Evolutionary conservation across 2,888 invertebrate genomes (phyloP).

Genomic region (Elysia crispata): DNA sequence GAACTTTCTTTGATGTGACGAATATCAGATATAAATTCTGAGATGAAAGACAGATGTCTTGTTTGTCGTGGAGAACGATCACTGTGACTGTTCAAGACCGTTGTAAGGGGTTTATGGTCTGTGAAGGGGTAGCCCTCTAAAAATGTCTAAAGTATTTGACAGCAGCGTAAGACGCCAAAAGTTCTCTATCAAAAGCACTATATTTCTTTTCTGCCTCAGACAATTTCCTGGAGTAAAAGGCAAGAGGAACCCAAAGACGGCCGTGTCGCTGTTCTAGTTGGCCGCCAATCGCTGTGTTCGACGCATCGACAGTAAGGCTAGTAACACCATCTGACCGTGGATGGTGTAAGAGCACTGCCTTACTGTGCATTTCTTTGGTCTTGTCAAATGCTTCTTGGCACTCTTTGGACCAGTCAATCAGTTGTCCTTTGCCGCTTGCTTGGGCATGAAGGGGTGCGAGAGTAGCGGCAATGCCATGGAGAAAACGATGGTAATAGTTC

Average conservation of each 20-base stretch:
- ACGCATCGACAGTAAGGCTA: conserved; percentile 42
- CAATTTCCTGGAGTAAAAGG: conserved; percentile 42
- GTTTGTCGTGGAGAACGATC: conserved; percentile 43
- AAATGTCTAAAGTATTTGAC: conserved; percentile 42
- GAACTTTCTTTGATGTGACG: conserved; percentile 41
- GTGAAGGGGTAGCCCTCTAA: no score
- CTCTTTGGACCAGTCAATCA: conserved; percentile 30
- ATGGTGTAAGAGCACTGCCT: conserved; percentile 33
- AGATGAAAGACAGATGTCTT: conserved; percentile 32
- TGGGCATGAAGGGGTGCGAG: conserved; percentile 40
- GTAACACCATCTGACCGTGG: conserved; percentile 29
- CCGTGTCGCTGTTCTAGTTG: conserved; percentile 41
- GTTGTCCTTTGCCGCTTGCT: conserved; percentile 41
- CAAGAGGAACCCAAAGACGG: conserved; percentile 29
- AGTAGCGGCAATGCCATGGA: conserved; percentile 21
- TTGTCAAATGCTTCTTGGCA: conserved; percentile 39
- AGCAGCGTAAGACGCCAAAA: conserved; percentile 33
- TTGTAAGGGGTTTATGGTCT: conserved; percentile 29
- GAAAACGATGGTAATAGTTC: conserved; percentile 43
- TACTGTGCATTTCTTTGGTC: conserved; percentile 30
- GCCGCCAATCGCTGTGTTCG: conserved; percentile 28
- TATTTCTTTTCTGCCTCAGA: conserved; percentile 36
- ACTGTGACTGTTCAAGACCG: conserved; percentile 26
- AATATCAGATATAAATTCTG: conserved; percentile 41
- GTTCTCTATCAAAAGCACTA: conserved; percentile 41